A percentile compares a stretch with the other conserved stretches of the same genome.
Evolutionary conservation across 2,797 vertebrate genomes (phyloP).

Genomic region (Aselliscus stoliczkanus): DNA sequence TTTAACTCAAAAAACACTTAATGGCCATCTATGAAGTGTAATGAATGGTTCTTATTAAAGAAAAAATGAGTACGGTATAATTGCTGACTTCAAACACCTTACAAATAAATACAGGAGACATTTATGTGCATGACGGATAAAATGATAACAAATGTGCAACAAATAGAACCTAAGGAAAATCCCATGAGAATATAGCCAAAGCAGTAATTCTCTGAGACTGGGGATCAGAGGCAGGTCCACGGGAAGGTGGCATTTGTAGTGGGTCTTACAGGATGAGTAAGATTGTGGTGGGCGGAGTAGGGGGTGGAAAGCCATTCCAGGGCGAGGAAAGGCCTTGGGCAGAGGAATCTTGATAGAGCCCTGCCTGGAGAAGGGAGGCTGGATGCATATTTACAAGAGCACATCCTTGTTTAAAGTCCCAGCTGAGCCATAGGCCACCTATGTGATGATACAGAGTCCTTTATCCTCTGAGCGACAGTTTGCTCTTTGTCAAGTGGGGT

Average conservation of each 20-base stretch:
- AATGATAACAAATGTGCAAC: background rate
- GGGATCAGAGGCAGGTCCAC: background rate
- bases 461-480: background rate
- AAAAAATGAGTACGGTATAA: background rate
- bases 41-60: background rate
- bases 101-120: background rate
- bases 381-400: fast-evolving
- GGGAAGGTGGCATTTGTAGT: background rate
- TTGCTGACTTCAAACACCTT: background rate
- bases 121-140: background rate
- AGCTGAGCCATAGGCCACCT: background rate
- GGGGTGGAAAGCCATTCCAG: background rate
- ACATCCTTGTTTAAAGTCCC: background rate
- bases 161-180: background rate
- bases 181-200: background rate
- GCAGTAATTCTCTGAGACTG: background rate
- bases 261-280: background rate
- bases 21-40: background rate
- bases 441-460: background rate
- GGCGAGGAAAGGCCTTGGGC: background rate
- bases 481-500: background rate
- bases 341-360: background rate
- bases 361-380: background rate
- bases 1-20: background rate
- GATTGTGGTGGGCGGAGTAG: background rate